These are phyloP conservation scores for Propithecus coquereli DNA, from an alignment of 2,113 vertebrate species.

Conservation along the genomic window DNA sequence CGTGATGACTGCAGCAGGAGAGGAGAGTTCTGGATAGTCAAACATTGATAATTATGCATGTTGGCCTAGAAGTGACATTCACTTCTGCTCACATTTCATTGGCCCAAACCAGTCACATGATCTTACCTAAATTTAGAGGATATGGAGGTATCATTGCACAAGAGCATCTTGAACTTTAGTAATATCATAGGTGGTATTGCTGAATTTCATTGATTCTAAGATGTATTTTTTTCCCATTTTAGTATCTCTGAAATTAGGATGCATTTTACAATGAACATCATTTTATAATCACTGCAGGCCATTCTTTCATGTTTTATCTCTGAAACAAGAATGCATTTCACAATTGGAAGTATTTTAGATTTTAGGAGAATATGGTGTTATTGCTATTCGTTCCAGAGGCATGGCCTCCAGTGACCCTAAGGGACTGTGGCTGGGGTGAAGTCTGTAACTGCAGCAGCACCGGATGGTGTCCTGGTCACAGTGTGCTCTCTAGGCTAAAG, in stretches of 20 bases:
- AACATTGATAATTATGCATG: not conserved
- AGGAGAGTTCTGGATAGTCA: not conserved
- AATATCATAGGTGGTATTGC: not conserved
- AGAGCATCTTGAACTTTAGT: not conserved
- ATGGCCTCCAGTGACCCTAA: not conserved
- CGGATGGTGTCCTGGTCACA: not conserved
- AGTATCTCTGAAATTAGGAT: not conserved
- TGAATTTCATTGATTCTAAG: not conserved
- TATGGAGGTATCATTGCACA: not conserved
- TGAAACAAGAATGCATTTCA: not conserved
- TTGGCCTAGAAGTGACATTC: not conserved
- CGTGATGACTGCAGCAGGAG: not conserved
- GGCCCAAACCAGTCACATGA: not conserved
- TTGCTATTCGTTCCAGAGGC: not conserved
- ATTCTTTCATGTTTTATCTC: conserved; percentile 5
- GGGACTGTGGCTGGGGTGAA: not conserved
- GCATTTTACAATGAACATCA: not conserved
- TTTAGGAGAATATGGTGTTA: not conserved
- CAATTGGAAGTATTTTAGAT: not conserved
- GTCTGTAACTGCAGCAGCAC: not conserved
- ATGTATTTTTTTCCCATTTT: not conserved
- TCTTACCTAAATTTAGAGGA: not conserved
- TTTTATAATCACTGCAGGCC: not conserved
- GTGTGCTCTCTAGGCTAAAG: not conserved
- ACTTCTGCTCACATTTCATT: not conserved